These are phyloP conservation scores for Ormyrus thymus DNA, from an alignment of 2,888 invertebrate species.

Conservation along the genomic window DNA sequence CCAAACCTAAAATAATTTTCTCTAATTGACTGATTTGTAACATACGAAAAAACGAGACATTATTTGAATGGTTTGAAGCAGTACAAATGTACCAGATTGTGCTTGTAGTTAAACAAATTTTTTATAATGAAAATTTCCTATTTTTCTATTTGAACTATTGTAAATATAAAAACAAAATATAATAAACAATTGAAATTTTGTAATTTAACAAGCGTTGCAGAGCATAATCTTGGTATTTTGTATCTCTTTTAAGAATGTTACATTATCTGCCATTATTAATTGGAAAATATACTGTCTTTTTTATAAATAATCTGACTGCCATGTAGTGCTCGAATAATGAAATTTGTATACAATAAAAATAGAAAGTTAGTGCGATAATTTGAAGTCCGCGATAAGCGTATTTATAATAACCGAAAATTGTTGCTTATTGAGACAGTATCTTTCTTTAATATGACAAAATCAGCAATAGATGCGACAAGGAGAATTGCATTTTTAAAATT, in stretches of 20 bases:
- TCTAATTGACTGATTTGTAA: conserved; percentile 24
- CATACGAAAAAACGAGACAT: conserved; percentile 41
- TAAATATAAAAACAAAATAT: conserved; percentile 45
- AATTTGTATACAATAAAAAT: conserved; percentile 37
- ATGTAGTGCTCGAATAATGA: conserved; percentile 45
- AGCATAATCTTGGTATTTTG: conserved; percentile 52
- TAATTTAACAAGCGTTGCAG: conserved; percentile 17
- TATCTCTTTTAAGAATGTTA: conserved; percentile 40
- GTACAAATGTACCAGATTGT: conserved; percentile 49
- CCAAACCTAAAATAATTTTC: conserved; percentile 58
- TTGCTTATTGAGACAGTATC: conserved; percentile 42
- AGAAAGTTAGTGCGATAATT: conserved; percentile 35
- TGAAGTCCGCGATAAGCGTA: conserved; percentile 11
- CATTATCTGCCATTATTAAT: conserved; percentile 47
- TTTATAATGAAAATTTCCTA: conserved; percentile 37
- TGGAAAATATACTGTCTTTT: conserved; percentile 36
- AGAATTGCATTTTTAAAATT: conserved; percentile 33
- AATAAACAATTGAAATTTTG: conserved; percentile 25
- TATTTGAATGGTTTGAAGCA: conserved; percentile 28
- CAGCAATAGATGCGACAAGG: conserved; percentile 8
- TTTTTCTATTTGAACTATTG: conserved; percentile 53
- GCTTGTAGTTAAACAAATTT: conserved; percentile 26
- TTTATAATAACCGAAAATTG: conserved; percentile 51
- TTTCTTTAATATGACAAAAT: conserved; percentile 12
- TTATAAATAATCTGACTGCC: conserved; percentile 47